Base-by-base conservation (phyloP, 2,888 invertebrate species). In the Protonemura montana region DNA sequence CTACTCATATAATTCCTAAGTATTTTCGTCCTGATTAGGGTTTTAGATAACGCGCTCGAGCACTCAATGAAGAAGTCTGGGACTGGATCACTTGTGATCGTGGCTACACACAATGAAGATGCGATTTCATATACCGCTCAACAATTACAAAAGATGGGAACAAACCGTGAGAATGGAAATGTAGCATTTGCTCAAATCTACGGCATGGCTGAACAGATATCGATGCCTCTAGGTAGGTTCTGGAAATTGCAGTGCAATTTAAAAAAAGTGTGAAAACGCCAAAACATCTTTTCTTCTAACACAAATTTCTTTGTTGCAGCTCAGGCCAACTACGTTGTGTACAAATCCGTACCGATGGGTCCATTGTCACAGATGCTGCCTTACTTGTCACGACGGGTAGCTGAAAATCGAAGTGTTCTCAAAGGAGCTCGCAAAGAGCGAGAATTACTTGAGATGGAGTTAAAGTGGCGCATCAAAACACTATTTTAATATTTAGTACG, bases 181-280 rank as follows among this genome's bases (percentile, higher is more conserved):
- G 90, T 92, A 26, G 90, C 90, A 16, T 92, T 93, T 88, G 93
- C 91, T 0, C 93, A 93, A 88, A 89, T 92, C 0, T 91, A 91
- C 87, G 93, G 92, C 30, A 93, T 92, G 92, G 90, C 91, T 42
- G 92, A 92, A 87, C 91, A 92, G 86, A 89, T 93, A 0, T 91
- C 92, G 0, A 91, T 90, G 87, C 90, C 91, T 6, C 88, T 93
- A 84, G 92, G 92, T 92, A 89, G 88, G 89, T 87, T 35, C 13
- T 16, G 80, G 28, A 77, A 7, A 25, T 77, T 21, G 5, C 5
- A 25, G 16, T 7, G 16, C 13, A 35, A 6, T 3, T 35, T 6
- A 6, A 35, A 35, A 35, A 35, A 76, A 76, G 76, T 59, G 10
- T 76, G n/a, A 76, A 76, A 76, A 25, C 21, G 76, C 3, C 35